A percentile compares a stretch with the other conserved stretches of the same genome.
Conservation (phyloP, 1,140 invertebrate species). For the Bombus ignitus region DNA sequence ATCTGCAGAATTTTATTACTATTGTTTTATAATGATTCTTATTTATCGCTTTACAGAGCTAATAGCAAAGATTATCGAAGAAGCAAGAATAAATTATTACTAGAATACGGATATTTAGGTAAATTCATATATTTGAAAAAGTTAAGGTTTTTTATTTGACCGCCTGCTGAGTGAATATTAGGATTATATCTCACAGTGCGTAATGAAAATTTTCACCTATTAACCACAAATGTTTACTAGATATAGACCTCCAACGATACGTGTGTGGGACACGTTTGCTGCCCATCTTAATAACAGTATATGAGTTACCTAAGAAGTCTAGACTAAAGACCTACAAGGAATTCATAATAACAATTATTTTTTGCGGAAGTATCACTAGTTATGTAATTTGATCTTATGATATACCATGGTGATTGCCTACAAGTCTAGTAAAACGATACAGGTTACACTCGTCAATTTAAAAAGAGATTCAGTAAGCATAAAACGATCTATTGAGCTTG, state of each 20-base stretch:
- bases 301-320: not conserved
- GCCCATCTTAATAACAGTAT: slow-evolving; percentile 2
- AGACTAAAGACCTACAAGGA: not conserved
- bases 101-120: not conserved
- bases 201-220: not conserved
- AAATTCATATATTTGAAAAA: not conserved
- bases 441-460: not conserved
- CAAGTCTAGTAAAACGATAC: not conserved
- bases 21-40: too few relatives aligned
- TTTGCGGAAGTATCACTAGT: slow-evolving; percentile 23
- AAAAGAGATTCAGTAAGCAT: not conserved
- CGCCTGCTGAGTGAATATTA: not conserved
- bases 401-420: not conserved
- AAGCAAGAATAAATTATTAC: not conserved
- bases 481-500: not conserved
- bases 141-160: not conserved
- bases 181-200: not conserved
- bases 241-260: not conserved
- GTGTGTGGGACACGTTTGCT: not conserved
- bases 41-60: not conserved
- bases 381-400: slow-evolving; percentile 48
- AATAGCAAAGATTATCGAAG: not conserved
- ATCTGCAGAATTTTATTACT: too few relatives aligned
- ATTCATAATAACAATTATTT: slow-evolving; percentile 34
- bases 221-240: not conserved